phyloP scores from a whole-genome alignment of 2,888 invertebrate species.

The Amiota mariae region DNA sequence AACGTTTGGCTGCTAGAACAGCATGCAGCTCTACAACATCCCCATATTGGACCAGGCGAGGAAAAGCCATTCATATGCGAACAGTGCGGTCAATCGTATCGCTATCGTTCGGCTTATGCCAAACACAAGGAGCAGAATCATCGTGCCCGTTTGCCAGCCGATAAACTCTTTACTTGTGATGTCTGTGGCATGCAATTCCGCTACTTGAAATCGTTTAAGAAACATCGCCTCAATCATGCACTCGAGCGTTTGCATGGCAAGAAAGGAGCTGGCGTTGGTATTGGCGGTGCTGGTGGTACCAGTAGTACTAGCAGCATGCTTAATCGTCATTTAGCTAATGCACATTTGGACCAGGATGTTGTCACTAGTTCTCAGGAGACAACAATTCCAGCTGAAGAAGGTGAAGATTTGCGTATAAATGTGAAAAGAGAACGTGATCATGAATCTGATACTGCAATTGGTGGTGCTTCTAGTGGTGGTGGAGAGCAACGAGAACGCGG shows the following conservation, averaged over 20 bases:
- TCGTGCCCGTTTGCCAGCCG: constrained; percentile 88
- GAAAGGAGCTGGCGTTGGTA: constrained; percentile 65
- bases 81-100: constrained; percentile 92
- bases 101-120: constrained; percentile 88
- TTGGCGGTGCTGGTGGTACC: constrained; percentile 34
- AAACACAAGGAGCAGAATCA: constrained; percentile 92
- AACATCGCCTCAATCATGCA: constrained; percentile 90
- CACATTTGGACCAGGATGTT: constrained; percentile 75
- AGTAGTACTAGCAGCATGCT: constrained; percentile 8
- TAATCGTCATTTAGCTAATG: constrained; percentile 30
- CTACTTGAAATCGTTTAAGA: constrained; percentile 91
- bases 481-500: constrained; percentile 7
- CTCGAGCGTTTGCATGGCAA: constrained; percentile 87
- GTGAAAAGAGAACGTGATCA: constrained; percentile 73
- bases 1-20: constrained; percentile 91
- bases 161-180: constrained; percentile 92
- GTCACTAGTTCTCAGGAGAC: constrained; percentile 83
- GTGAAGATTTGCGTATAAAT: constrained; percentile 78
- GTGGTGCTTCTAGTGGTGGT: constrained; percentile 63
- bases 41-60: constrained; percentile 78
- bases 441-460: constrained; percentile 77
- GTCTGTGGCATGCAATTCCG: constrained; percentile 94
- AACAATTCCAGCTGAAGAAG: constrained; percentile 75
- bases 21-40: constrained; percentile 88
- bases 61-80: constrained; percentile 94